Evolutionary conservation across 2,797 vertebrate genomes (phyloP), one percentile per base, ranked within the genome.

Genomic region (Melanotaenia trifasciata): DNA sequence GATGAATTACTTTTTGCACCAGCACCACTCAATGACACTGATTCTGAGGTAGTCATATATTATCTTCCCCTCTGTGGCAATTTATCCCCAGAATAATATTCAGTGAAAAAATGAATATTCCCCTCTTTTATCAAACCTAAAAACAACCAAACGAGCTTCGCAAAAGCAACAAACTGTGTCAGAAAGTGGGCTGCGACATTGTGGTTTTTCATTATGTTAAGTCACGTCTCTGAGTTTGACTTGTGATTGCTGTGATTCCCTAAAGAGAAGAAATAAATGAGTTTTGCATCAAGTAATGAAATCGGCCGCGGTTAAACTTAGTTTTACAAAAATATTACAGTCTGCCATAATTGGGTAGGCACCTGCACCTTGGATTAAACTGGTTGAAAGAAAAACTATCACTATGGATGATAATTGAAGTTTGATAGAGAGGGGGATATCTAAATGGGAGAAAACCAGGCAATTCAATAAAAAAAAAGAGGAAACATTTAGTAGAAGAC

Each of bases 1-100:
- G 60, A 84, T 84, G 87, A 92, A 93, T 92, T 89, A 89, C 89
- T 92, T 91, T 89, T 87, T 89, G 86, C 85, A 89, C 86, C 87
- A 84, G 83, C 78, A 75, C 73, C 82, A 82, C 82, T 83, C 86
- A 70, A 47, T 80, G 89, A 89, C 88, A 86, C 69, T 40, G 81
- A 89, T 89, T 87, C 81, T 78, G 84, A 85, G 81, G 87, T 87
- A 75, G 86, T 86, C 73, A 90, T 91, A 82, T 62, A 87, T 89
- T 87, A 85, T 84, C 83, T 84, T 73, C 76, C 64, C 68, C 70
- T 84, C 67, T 80, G 79, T 30, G 71, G 69, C 54, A 80, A 85
- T 89, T 87, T 81, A 84, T 87, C 64, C 82, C 51, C 20, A 57
- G 59, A 88, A 86, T 76, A 72, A 79, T 78, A 82, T 47, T 60